phyloP scores from a whole-genome alignment of 2,797 vertebrate species.

The Melanotaenia parkinsoni region DNA sequence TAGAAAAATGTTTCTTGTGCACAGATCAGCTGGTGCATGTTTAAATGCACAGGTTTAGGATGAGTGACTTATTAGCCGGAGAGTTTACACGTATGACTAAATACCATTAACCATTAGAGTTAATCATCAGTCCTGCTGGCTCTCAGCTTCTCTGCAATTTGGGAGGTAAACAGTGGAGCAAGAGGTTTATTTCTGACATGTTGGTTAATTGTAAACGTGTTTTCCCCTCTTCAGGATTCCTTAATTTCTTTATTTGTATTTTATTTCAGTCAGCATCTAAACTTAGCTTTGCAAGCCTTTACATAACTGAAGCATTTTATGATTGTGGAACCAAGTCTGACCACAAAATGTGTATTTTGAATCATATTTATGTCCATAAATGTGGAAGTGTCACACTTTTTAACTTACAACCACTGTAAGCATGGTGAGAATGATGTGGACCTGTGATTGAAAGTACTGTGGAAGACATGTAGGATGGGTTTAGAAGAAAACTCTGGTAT shows the following conservation, averaged over 20 bases:
- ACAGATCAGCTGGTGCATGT: constrained; percentile 9
- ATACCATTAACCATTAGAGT: constrained; percentile 36
- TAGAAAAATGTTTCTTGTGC: not conserved
- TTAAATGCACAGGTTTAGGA: constrained; percentile 18
- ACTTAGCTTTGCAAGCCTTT: not conserved
- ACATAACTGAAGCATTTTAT: not conserved
- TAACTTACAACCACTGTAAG: no score
- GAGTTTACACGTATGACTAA: constrained; percentile 55
- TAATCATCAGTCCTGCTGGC: constrained; percentile 50
- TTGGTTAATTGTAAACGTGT: not conserved
- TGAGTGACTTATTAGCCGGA: constrained; percentile 35
- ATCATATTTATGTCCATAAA: not conserved
- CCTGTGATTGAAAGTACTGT: no score
- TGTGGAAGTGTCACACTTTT: not conserved
- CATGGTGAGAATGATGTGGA: no score
- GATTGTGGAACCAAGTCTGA: not conserved
- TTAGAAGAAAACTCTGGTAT: no score
- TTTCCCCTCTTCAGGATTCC: not conserved
- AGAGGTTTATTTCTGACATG: constrained; percentile 5
- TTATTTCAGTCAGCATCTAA: not conserved
- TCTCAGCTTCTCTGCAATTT: constrained; percentile 42
- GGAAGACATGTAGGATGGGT: no score
- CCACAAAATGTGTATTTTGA: not conserved
- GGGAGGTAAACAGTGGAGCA: constrained; percentile 54
- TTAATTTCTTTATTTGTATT: not conserved